phyloP scores from a whole-genome alignment of 1,140 invertebrate genomes.

The Chironomus striatipennis region DNA sequence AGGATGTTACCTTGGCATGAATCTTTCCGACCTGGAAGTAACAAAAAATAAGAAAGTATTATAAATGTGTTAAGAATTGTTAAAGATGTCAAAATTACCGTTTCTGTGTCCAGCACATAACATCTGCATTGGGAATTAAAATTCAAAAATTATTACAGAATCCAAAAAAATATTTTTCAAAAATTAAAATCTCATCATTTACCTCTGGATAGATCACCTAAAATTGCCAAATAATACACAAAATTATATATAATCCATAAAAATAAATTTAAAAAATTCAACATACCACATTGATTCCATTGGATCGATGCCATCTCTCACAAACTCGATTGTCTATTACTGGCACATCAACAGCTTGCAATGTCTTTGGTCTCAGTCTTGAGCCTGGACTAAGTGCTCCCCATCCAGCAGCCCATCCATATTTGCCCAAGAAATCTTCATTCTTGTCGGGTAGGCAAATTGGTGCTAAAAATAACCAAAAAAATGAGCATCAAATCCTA shows the following conservation, averaged over 20 bases:
- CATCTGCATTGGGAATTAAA: constrained; percentile 48
- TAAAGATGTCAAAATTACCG: constrained; percentile 59
- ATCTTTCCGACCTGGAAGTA: constrained; percentile 32
- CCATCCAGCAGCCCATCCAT: constrained; percentile 90
- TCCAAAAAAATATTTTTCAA: too few species aligned
- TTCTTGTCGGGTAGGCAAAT: constrained; percentile 88
- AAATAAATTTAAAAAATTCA: neutral
- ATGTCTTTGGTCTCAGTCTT: constrained; percentile 74
- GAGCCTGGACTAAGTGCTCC: constrained; percentile 83
- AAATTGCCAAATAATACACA: neutral
- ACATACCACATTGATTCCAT: constrained; percentile 71
- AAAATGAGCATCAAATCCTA: neutral
- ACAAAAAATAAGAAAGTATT: neutral
- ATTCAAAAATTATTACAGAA: too few species aligned
- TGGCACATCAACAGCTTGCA: constrained; percentile 88
- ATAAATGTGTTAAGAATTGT: neutral
- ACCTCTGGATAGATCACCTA: constrained; percentile 73
- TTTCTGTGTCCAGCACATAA: constrained; percentile 89
- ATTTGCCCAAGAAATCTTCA: constrained; percentile 80
- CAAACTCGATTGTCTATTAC: constrained; percentile 81
- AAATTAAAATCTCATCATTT: too few species aligned
- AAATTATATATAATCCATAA: neutral
- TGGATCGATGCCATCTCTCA: constrained; percentile 69
- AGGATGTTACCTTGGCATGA: constrained; percentile 51
- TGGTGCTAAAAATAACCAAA: constrained; percentile 48